phyloP scores from a whole-genome alignment of 2,888 invertebrate genomes.

The Arge pagana region DNA sequence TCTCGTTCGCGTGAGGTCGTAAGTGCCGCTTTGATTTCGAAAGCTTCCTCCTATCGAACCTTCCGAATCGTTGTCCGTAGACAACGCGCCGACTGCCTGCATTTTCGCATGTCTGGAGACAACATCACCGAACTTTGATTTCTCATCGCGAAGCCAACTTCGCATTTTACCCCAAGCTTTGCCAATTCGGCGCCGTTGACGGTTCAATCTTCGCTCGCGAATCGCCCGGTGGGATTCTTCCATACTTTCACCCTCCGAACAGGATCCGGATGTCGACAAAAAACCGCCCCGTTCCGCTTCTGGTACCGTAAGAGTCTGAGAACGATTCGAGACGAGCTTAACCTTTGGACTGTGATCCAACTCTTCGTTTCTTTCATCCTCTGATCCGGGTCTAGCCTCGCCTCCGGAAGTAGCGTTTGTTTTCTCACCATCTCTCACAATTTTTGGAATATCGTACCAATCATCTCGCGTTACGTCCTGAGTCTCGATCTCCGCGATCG shows the following conservation, averaged over 20 bases:
- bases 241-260: constrained; percentile 13
- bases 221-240: constrained; percentile 3
- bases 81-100: constrained; percentile 45
- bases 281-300: constrained; percentile 14
- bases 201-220: constrained; percentile 11
- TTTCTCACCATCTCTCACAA: constrained; percentile 1
- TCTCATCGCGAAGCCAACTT: constrained; percentile 50
- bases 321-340: constrained; percentile 30
- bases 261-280: constrained; percentile 14
- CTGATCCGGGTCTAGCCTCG: constrained; percentile 4
- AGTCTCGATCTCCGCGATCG: constrained; percentile 11
- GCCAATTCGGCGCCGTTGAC: constrained; percentile 33
- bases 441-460: constrained; percentile 15
- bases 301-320: background rate
- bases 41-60: constrained; percentile 13
- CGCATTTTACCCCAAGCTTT: constrained; percentile 52
- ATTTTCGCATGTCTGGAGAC: constrained; percentile 48
- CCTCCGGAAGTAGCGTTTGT: background rate
- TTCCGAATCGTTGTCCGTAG: constrained; percentile 28
- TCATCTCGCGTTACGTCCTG: constrained; percentile 12
- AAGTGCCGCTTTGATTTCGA: constrained; percentile 39
- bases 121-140: constrained; percentile 45
- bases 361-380: background rate
- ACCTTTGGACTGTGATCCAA: constrained; percentile 10
- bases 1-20: constrained; percentile 46